Evolutionary conservation across 2,888 invertebrate genomes (phyloP).

Genomic region (Pecten maximus): DNA sequence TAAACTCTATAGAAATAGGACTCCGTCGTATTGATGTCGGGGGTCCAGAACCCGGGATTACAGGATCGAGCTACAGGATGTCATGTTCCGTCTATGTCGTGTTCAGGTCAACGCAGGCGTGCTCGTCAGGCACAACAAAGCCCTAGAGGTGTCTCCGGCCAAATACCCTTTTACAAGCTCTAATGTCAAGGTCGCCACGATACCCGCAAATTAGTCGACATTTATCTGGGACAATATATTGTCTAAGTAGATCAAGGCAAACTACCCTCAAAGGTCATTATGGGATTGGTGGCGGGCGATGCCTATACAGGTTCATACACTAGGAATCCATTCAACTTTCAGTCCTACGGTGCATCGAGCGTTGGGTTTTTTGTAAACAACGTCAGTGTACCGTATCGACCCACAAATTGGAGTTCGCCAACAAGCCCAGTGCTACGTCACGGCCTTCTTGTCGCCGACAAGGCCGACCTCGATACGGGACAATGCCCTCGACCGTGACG

Average conservation of each 20-base stretch:
- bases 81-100: constrained; percentile 43
- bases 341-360: too few species aligned
- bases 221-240: constrained; percentile 50
- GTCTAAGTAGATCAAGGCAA: constrained; percentile 54
- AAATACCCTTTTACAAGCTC: constrained; percentile 52
- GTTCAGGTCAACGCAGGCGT: constrained; percentile 50
- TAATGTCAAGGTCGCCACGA: constrained; percentile 47
- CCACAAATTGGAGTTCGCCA: constrained; percentile 44
- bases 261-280: constrained; percentile 48
- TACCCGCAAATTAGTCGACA: constrained; percentile 46
- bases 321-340: too few species aligned
- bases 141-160: constrained; percentile 38
- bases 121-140: constrained; percentile 39
- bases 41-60: constrained; percentile 2
- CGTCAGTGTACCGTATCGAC: constrained; percentile 41
- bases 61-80: constrained; percentile 43
- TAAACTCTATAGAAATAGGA: not conserved
- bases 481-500: too few species aligned
- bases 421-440: constrained; percentile 20
- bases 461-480: not conserved
- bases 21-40: not conserved
- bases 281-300: constrained; percentile 45
- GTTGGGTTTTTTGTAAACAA: constrained; percentile 44
- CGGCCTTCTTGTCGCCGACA: constrained; percentile 42
- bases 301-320: constrained; percentile 46